These are phyloP conservation scores for Myopa tessellatipennis DNA, from an alignment of 2,888 invertebrate species.

Conservation along the genomic window DNA sequence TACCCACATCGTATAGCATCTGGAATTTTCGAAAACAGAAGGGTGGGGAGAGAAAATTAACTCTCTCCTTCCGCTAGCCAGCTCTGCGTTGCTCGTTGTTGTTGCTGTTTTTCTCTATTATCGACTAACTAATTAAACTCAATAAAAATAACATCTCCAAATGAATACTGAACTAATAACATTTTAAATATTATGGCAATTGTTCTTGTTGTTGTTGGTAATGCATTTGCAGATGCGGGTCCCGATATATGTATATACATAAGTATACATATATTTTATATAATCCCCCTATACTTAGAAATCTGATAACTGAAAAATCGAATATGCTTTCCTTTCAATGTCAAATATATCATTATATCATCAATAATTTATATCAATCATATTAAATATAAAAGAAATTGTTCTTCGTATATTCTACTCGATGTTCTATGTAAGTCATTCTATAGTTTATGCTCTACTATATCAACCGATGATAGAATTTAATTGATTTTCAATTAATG, in stretches of 20 bases:
- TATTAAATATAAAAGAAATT: too few species aligned
- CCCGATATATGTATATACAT: not conserved
- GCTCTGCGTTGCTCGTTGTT: too few species aligned
- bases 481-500: too few species aligned
- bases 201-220: not conserved
- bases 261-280: not conserved
- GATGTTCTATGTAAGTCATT: too few species aligned
- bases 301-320: too few species aligned
- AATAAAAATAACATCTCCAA: constrained; percentile 15
- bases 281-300: not conserved
- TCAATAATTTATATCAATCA: too few species aligned
- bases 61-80: not conserved
- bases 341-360: too few species aligned
- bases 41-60: not conserved
- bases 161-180: constrained; percentile 1
- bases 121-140: constrained; percentile 22
- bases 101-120: too few species aligned
- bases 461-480: too few species aligned
- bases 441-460: too few species aligned
- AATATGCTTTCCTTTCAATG: too few species aligned
- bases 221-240: constrained; percentile 10
- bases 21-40: not conserved
- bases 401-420: too few species aligned
- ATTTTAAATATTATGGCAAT: constrained; percentile 7
- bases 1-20: constrained; percentile 21